Percentiles rank a stretch among this genome's conserved stretches.
These are phyloP conservation scores for Dastarcus helophoroides DNA, from an alignment of 2,888 invertebrate genomes.

Conservation along the genomic window DNA sequence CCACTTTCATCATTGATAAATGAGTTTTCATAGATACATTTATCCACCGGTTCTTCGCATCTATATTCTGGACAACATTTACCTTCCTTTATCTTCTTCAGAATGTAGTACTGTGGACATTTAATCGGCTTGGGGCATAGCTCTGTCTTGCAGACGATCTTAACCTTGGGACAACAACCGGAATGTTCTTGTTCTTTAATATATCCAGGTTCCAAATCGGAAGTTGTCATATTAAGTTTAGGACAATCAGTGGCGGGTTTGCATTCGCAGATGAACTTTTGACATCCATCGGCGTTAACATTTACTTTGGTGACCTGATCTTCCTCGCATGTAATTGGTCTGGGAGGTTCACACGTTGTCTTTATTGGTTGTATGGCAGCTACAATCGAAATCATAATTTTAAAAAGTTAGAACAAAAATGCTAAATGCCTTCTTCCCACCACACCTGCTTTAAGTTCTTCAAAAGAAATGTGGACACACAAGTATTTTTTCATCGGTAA, in stretches of 20 bases:
- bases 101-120: conserved; percentile 49
- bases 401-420: conserved; percentile 39
- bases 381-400: conserved; percentile 38
- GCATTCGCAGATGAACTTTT: conserved; percentile 67
- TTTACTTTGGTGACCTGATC: conserved; percentile 61
- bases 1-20: conserved; percentile 44
- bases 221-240: conserved; percentile 33
- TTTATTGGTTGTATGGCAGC: too few relatives aligned
- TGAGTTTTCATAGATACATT: conserved; percentile 50
- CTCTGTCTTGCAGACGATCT: conserved; percentile 48
- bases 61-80: conserved; percentile 54
- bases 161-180: conserved; percentile 61
- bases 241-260: conserved; percentile 61
- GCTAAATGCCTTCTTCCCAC: too few relatives aligned
- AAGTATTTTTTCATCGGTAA: neutral
- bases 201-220: conserved; percentile 44
- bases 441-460: too few relatives aligned
- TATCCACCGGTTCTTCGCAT: conserved; percentile 54
- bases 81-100: conserved; percentile 26
- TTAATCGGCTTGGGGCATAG: conserved; percentile 49
- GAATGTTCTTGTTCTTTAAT: conserved; percentile 43
- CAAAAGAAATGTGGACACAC: too few relatives aligned
- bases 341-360: conserved; percentile 54
- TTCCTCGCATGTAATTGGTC: conserved; percentile 56
- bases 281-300: conserved; percentile 53